A percentile compares a stretch with the other conserved stretches of the same genome.
Conservation (phyloP, 2,888 invertebrate genomes). For the Leptinotarsa tumamoca region DNA sequence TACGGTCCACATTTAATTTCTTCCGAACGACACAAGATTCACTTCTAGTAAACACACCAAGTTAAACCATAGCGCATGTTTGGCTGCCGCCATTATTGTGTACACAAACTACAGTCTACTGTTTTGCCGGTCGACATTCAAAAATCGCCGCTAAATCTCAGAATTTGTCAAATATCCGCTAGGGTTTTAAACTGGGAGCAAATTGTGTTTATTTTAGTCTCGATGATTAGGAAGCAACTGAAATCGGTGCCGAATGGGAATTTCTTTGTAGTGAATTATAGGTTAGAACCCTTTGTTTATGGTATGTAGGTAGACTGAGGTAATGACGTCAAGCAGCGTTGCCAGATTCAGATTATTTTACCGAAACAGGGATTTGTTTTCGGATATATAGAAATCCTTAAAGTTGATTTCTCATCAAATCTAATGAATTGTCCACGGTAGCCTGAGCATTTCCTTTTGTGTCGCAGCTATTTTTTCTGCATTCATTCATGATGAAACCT, state of each 20-base stretch:
- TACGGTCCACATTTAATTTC: constrained; percentile 48
- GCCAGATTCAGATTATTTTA: too few species aligned
- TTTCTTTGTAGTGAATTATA: constrained; percentile 1
- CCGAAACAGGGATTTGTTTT: too few species aligned
- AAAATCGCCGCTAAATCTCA: constrained; percentile 16
- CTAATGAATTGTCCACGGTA: too few species aligned
- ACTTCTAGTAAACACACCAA: constrained; percentile 68
- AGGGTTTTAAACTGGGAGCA: background rate
- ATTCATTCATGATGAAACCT: too few species aligned
- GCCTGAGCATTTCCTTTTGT: too few species aligned
- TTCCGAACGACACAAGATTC: constrained; percentile 66
- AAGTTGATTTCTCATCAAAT: too few species aligned
- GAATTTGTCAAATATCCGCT: background rate
- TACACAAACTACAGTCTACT: constrained; percentile 57
- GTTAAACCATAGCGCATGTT: constrained; percentile 66
- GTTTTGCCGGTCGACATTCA: constrained; percentile 54
- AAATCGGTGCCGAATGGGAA: background rate
- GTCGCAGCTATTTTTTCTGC: too few species aligned
- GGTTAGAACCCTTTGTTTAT: constrained; percentile 15
- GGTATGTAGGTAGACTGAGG: constrained; percentile 7
- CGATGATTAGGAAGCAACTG: background rate
- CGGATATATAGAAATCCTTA: too few species aligned
- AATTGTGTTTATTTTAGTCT: background rate
- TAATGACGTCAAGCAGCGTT: constrained; percentile 8
- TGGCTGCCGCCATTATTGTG: constrained; percentile 63